Evolutionary conservation across 2,113 vertebrate genomes (phyloP), one percentile per base, ranked within the genome.

Genomic region (Cacatua alba): DNA sequence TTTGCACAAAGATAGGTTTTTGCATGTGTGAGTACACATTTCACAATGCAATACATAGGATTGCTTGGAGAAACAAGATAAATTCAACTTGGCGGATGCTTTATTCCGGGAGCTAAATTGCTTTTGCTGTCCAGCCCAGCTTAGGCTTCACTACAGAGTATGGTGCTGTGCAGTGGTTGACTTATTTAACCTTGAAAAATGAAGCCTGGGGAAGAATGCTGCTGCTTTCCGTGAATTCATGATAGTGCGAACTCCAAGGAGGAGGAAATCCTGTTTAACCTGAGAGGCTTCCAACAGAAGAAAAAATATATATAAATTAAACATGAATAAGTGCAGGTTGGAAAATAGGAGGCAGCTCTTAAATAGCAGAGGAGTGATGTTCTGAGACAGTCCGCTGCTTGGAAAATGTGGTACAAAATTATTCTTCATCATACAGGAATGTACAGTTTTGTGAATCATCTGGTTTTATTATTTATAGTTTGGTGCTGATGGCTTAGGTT

Each of bases 101-200:
- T 6, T 71, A 6, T 62, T 65, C 29, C 24, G 1, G 7, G 33
- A 62, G 2, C 19, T n/a, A n/a, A 90, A 57, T 24, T 37, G 13
- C 17, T 86, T 88, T 71, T 79, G 15, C 49, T 79, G 18, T 75
- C 31, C 33, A 55, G 23, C 23, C n/a, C 29, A 46, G 2, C 17
- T 64, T 41, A 35, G n/a, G 20, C 24, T 28, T 79, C 39, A 55
- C 33, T 46, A 2, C 28, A 21, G 52, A 64, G 19, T 28, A 11
- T 13, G 46, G 24, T 2, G 0, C 41, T 82, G 8, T 76, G 28
- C 31, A 41, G 51, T 9, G 23, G 6, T 57, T 0, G 1, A 26
- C 25, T 86, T 64, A 49, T 49, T 79, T 72, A 39, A 79, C 39
- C 20, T 74, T 68, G 59, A 55, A 46, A 92, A 86, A 69, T 46